Evolutionary conservation across 2,888 invertebrate genomes (phyloP).

Genomic region (Aleiodes leptofemur): DNA sequence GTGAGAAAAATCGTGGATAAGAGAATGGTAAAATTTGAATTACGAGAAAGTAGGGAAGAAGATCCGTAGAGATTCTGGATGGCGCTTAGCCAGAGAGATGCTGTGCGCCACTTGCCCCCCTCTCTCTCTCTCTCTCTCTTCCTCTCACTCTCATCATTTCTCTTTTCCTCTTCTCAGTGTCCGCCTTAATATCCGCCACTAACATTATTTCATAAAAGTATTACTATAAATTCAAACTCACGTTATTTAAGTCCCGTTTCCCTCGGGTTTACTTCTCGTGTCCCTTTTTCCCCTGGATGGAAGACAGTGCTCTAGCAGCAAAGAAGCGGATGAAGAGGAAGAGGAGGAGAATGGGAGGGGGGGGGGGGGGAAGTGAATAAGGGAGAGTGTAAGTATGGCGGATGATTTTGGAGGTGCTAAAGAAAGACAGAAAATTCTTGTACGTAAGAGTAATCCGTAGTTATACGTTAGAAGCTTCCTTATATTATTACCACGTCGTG

Average conservation of each 20-base stretch:
- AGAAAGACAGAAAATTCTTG: slow-evolving; percentile 24
- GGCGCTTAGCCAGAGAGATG: slow-evolving; percentile 65
- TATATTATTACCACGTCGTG: slow-evolving; percentile 37
- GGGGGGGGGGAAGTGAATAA: slow-evolving; percentile 1
- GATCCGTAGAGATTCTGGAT: slow-evolving; percentile 60
- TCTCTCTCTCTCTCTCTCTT: slow-evolving; percentile 37
- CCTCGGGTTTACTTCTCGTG: slow-evolving; percentile 45
- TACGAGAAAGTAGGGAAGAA: slow-evolving; percentile 57
- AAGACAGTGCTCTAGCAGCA: too few species aligned
- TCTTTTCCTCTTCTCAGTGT: slow-evolving; percentile 58
- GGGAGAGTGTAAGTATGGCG: slow-evolving; percentile 8
- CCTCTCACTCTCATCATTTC: slow-evolving; percentile 14
- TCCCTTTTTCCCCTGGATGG: slow-evolving; percentile 19
- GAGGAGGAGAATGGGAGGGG: background rate
- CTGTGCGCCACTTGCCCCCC: slow-evolving; percentile 9
- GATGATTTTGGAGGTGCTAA: slow-evolving; percentile 7
- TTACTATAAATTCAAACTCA: slow-evolving; percentile 75
- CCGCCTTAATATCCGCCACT: slow-evolving; percentile 75
- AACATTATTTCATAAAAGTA: slow-evolving; percentile 76
- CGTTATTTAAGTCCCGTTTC: slow-evolving; percentile 69
- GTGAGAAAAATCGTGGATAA: too few species aligned
- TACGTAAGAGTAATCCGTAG: slow-evolving; percentile 26
- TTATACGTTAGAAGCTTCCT: slow-evolving; percentile 23
- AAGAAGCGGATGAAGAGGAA: background rate
- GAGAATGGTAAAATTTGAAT: slow-evolving; percentile 58